phyloP scores from a whole-genome alignment of 2,888 invertebrate species.

The Acleris laterana region DNA sequence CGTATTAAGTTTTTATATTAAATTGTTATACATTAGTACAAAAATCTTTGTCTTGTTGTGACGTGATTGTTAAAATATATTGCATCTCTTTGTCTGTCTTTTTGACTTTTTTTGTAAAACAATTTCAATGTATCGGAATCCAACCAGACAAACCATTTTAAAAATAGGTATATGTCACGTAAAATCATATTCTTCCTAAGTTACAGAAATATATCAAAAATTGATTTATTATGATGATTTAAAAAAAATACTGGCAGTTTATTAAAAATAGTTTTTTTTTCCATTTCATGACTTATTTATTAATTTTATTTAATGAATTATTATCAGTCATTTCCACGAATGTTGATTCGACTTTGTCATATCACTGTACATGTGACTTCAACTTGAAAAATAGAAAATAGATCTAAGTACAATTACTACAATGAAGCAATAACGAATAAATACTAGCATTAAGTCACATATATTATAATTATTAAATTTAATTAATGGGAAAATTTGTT shows the following conservation, averaged over 20 bases:
- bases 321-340: conserved; percentile 20
- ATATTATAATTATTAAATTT: conserved; percentile 57
- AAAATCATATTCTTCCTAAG: too few relatives aligned
- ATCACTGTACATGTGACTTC: conserved; percentile 47
- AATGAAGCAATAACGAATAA: conserved; percentile 65
- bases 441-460: conserved; percentile 54
- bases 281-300: neutral
- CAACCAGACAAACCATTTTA: too few relatives aligned
- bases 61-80: too few relatives aligned
- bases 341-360: conserved; percentile 43
- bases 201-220: neutral
- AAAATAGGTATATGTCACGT: too few relatives aligned
- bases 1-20: too few relatives aligned
- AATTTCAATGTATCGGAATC: too few relatives aligned
- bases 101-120: too few relatives aligned
- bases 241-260: too few relatives aligned
- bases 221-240: neutral
- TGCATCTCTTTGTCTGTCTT: too few relatives aligned
- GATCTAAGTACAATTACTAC: conserved; percentile 72
- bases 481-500: conserved; percentile 52
- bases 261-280: neutral
- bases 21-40: too few relatives aligned
- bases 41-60: too few relatives aligned
- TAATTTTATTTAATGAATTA: conserved; percentile 4
- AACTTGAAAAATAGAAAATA: conserved; percentile 51